phyloP scores from a whole-genome alignment of 2,797 vertebrate species.

The Acipenser transmontanus region DNA sequence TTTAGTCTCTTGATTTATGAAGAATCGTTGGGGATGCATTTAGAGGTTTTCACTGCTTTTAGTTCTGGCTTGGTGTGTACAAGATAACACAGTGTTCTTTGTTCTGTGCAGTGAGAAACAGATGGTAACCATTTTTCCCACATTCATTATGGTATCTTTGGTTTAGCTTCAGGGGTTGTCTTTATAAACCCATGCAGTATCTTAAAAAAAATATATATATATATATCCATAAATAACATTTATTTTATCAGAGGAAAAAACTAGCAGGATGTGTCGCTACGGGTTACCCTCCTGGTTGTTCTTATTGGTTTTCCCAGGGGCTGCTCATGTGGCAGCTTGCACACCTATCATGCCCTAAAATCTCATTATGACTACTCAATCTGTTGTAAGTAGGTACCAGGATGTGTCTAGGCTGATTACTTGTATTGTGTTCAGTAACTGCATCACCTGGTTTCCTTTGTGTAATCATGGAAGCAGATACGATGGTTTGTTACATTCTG shows the following conservation, averaged over 20 bases:
- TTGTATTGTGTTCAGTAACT: no score
- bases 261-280: conserved; percentile 30
- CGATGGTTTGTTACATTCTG: no score
- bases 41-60: conserved; percentile 14
- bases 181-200: neutral
- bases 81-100: conserved; percentile 23
- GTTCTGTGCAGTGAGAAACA: conserved; percentile 10
- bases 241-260: conserved; percentile 18
- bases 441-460: no score
- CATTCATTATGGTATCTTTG: conserved; percentile 18
- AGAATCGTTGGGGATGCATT: conserved; percentile 21
- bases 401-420: no score
- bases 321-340: conserved; percentile 19
- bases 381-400: no score
- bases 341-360: neutral
- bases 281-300: conserved; percentile 29
- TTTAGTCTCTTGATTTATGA: conserved; percentile 22
- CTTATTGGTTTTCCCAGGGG: conserved; percentile 22
- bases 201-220: neutral
- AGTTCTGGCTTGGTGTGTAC: conserved; percentile 16
- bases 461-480: no score
- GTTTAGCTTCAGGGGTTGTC: conserved; percentile 6
- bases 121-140: conserved; percentile 19
- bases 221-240: neutral
- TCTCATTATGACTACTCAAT: no score